Percentiles rank a stretch among this genome's conserved stretches.
These are phyloP conservation scores for Anoplolepis gracilipes DNA, from an alignment of 1,140 invertebrate genomes.

Conservation along the genomic window DNA sequence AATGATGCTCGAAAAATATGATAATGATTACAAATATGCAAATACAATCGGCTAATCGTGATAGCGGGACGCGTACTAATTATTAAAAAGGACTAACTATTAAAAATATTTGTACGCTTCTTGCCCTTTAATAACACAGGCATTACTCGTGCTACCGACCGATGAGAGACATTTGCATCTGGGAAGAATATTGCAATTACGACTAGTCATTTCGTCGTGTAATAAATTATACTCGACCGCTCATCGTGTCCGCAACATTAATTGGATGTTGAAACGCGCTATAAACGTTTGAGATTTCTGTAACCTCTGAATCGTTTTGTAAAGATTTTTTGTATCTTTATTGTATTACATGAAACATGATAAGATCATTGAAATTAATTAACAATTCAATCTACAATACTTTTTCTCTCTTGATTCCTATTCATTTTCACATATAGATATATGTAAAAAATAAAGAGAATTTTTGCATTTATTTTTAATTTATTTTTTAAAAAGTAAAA, in stretches of 20 bases:
- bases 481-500: background rate
- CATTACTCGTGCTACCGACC: conserved; percentile 65
- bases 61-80: conserved; percentile 52
- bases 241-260: conserved; percentile 67
- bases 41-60: background rate
- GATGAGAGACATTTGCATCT: conserved; percentile 66
- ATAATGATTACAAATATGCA: conserved; percentile 37
- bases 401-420: background rate
- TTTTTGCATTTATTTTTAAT: background rate
- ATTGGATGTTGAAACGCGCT: conserved; percentile 53
- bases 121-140: conserved; percentile 69
- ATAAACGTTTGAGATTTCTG: conserved; percentile 45
- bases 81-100: too few species aligned
- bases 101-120: conserved; percentile 68
- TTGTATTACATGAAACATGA: background rate
- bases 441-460: background rate
- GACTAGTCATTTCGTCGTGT: conserved; percentile 60
- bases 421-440: background rate
- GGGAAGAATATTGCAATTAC: conserved; percentile 73
- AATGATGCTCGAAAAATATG: conserved; percentile 63
- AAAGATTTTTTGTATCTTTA: conserved; percentile 2
- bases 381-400: background rate
- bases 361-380: background rate
- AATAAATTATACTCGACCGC: conserved; percentile 70
- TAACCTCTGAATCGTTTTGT: conserved; percentile 4